Conservation (phyloP, 2,888 invertebrate species). For the Tuberolachnus salignus region DNA sequence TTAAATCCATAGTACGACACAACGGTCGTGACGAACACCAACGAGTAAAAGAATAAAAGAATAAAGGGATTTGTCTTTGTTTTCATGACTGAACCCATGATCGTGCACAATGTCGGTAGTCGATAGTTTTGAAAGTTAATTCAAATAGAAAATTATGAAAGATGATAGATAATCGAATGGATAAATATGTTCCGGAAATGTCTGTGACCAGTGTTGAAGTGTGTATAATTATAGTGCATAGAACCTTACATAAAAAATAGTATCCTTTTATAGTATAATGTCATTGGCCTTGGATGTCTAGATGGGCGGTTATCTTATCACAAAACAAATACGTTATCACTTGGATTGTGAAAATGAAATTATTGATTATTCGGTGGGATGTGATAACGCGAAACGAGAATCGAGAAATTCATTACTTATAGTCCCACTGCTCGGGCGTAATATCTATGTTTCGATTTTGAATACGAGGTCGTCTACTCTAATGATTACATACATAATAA, state of each 20-base stretch:
- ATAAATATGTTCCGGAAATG: too few relatives aligned
- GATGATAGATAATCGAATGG: too few relatives aligned
- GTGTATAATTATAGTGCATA: too few relatives aligned
- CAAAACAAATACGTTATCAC: too few relatives aligned
- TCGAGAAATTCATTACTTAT: neutral
- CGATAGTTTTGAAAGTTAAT: too few relatives aligned
- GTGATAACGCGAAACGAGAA: neutral
- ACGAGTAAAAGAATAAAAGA: conserved; percentile 11
- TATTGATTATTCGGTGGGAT: neutral
- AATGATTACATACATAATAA: neutral
- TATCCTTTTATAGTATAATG: too few relatives aligned
- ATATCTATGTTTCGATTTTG: neutral
- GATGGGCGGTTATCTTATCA: too few relatives aligned
- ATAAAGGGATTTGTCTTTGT: neutral
- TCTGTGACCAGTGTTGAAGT: too few relatives aligned
- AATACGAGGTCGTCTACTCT: conserved; percentile 41
- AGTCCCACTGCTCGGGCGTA: neutral
- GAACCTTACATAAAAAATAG: too few relatives aligned
- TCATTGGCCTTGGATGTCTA: too few relatives aligned
- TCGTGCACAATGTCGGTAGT: neutral
- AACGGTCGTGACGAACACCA: conserved; percentile 34
- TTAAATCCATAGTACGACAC: conserved; percentile 34
- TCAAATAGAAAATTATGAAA: too few relatives aligned
- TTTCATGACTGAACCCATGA: conserved; percentile 19
- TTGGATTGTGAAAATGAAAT: neutral